Evolutionary conservation across 2,888 invertebrate genomes (phyloP).

Genomic region (Andrena hattorfiana): DNA sequence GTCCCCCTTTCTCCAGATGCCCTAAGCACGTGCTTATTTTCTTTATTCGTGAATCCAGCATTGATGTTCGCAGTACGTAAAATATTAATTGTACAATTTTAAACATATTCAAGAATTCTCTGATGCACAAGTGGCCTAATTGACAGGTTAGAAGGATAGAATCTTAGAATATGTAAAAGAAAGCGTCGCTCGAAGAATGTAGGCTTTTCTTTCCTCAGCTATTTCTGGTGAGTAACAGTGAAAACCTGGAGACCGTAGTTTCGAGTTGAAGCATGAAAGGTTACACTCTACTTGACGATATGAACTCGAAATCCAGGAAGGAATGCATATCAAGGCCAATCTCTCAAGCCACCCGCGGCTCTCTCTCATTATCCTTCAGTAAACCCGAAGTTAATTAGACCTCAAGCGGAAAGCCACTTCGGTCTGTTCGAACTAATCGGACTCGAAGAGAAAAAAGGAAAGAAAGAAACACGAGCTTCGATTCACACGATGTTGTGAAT

Average conservation of each 20-base stretch:
- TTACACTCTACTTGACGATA: conserved; percentile 83
- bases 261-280: conserved; percentile 46
- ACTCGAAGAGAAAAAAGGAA: conserved; percentile 2
- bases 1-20: too few relatives aligned
- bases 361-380: conserved; percentile 70
- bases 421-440: conserved; percentile 35
- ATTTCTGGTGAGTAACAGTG: background rate
- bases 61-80: too few relatives aligned
- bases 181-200: too few relatives aligned
- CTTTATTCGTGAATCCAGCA: too few relatives aligned
- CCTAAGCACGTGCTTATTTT: too few relatives aligned
- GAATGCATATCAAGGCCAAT: conserved; percentile 83
- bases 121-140: too few relatives aligned
- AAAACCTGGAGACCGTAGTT: conserved; percentile 27
- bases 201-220: background rate
- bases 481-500: background rate
- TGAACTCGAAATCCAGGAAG: conserved; percentile 81
- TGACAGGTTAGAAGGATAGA: too few relatives aligned
- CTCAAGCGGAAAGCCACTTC: conserved; percentile 50
- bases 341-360: conserved; percentile 73
- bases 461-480: background rate
- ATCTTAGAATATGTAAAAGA: too few relatives aligned
- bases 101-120: too few relatives aligned
- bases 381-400: conserved; percentile 70
- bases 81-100: too few relatives aligned